phyloP scores from a whole-genome alignment of 1,140 invertebrate species.

The Diorhabda elongata region DNA sequence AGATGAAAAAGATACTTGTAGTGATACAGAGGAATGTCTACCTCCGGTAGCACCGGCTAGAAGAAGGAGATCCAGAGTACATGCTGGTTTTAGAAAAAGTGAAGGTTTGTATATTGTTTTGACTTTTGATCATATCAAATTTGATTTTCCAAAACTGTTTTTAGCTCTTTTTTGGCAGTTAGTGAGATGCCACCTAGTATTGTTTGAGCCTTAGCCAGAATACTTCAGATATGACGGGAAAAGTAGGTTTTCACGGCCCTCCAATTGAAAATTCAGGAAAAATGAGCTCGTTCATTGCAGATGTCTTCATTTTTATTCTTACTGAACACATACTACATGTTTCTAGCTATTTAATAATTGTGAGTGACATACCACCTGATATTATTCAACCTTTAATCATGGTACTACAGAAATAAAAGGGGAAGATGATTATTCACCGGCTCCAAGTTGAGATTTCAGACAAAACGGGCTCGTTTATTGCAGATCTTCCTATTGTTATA shows the following conservation, averaged over 20 bases:
- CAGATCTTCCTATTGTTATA: too few relatives aligned
- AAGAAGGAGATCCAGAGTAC: conserved; percentile 56
- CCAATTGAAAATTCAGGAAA: too few relatives aligned
- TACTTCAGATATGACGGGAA: not conserved
- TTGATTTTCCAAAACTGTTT: not conserved
- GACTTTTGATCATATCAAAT: not conserved
- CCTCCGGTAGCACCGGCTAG: conserved; percentile 44
- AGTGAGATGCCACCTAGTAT: not conserved
- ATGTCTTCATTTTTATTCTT: too few relatives aligned
- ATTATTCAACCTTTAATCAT: too few relatives aligned
- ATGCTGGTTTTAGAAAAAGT: conserved; percentile 68
- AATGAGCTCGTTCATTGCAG: too few relatives aligned
- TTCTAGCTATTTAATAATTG: too few relatives aligned
- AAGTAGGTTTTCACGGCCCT: not conserved
- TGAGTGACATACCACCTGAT: too few relatives aligned
- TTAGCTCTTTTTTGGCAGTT: not conserved
- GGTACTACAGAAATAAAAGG: too few relatives aligned
- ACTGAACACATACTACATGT: too few relatives aligned
- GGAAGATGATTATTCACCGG: too few relatives aligned
- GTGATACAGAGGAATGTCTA: conserved; percentile 53
- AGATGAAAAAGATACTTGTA: conserved; percentile 65
- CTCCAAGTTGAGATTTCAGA: too few relatives aligned
- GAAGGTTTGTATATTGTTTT: conserved; percentile 49
- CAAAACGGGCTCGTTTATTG: too few relatives aligned
- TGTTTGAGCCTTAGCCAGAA: not conserved